Conservation (phyloP, 2,797 vertebrate species). For the Arrhamphus sclerolepis region DNA sequence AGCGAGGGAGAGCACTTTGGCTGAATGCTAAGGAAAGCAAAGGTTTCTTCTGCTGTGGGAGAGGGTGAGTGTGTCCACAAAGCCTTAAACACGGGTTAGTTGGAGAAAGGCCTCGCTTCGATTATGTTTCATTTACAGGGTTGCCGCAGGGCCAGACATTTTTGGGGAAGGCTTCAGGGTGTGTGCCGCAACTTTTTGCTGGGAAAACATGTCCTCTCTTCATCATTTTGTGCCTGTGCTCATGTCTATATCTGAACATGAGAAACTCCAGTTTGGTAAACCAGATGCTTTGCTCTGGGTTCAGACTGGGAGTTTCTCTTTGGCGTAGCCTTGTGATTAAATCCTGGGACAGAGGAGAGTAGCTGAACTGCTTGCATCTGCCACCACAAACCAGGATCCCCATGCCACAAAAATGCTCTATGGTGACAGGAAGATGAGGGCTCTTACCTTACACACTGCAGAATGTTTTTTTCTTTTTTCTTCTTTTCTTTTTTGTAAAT, state of each 20-base stretch:
- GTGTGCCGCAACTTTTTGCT: slow-evolving; percentile 60
- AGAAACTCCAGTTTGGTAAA: slow-evolving; percentile 64
- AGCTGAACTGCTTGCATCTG: slow-evolving; percentile 38
- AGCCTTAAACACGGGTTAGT: slow-evolving; percentile 35
- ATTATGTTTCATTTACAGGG: slow-evolving; percentile 43
- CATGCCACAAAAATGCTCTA: slow-evolving; percentile 16
- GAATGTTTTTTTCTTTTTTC: slow-evolving; percentile 9
- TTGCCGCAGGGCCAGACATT: slow-evolving; percentile 48
- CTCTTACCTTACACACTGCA: slow-evolving; percentile 20
- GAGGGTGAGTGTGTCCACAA: slow-evolving; percentile 25
- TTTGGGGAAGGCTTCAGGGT: slow-evolving; percentile 49
- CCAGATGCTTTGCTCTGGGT: slow-evolving; percentile 64
- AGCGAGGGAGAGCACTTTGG: slow-evolving; percentile 16
- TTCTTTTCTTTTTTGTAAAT: background rate
- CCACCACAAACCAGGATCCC: slow-evolving; percentile 34
- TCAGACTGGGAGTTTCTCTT: slow-evolving; percentile 61
- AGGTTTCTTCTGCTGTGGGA: slow-evolving; percentile 25
- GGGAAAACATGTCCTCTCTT: slow-evolving; percentile 69
- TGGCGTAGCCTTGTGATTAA: slow-evolving; percentile 59
- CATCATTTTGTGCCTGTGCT: slow-evolving; percentile 54
- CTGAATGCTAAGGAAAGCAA: slow-evolving; percentile 11
- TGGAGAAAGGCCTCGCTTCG: slow-evolving; percentile 36
- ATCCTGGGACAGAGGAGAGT: slow-evolving; percentile 44
- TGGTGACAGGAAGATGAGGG: slow-evolving; percentile 28
- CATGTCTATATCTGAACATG: slow-evolving; percentile 76